These are phyloP conservation scores for Sepiola atlantica DNA, from an alignment of 2,888 invertebrate species.

Conservation along the genomic window DNA sequence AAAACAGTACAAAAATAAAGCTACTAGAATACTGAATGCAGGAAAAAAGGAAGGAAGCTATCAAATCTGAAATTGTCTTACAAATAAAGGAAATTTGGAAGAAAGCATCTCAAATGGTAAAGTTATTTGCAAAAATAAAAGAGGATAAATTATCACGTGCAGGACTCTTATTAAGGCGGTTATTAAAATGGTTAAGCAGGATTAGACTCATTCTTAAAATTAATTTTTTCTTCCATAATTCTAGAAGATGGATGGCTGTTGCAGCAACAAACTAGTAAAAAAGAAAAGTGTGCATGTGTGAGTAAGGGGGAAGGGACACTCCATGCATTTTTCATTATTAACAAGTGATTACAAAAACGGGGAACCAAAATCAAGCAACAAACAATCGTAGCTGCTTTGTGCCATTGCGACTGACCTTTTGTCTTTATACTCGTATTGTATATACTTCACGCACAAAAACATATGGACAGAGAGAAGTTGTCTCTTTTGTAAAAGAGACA, in stretches of 20 bases:
- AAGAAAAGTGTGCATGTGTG: not conserved
- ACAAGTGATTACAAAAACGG: not conserved
- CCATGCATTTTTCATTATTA: not conserved
- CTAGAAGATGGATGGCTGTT: not conserved
- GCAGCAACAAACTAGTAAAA: not conserved
- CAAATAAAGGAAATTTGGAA: not conserved
- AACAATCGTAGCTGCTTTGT: not conserved
- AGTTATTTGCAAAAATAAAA: not conserved
- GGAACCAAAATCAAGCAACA: not conserved
- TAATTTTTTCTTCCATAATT: not conserved
- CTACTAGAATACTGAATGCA: not conserved
- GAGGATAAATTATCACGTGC: not conserved
- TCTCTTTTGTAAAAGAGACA: not conserved
- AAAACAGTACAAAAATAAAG: not conserved
- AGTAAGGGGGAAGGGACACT: too few species aligned
- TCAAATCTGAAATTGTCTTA: not conserved
- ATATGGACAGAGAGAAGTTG: not conserved
- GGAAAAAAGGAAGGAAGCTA: not conserved
- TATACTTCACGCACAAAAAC: not conserved
- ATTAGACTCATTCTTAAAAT: not conserved
- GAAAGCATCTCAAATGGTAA: not conserved
- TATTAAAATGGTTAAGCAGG: not conserved
- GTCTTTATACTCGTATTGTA: not conserved
- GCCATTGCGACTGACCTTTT: not conserved
- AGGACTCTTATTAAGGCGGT: not conserved